A percentile compares a stretch with the other conserved stretches of the same genome.
Conservation (phyloP, 2,113 vertebrate species). For the Chlorodrepanis virens region DNA sequence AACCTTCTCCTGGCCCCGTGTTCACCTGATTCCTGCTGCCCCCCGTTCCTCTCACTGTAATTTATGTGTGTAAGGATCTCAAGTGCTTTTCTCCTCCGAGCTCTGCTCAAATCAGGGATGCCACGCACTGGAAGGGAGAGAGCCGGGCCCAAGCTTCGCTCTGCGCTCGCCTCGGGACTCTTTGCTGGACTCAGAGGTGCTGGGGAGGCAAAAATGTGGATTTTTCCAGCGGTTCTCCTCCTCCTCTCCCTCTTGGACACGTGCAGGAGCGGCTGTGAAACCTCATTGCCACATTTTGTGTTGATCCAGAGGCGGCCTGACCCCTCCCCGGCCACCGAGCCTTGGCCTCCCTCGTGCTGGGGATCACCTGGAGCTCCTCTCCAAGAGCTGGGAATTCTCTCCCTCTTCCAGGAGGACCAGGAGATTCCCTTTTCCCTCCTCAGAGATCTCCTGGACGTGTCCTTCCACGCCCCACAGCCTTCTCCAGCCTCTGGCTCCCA, state of each 20-base stretch:
- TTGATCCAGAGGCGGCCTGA: constrained; percentile 10
- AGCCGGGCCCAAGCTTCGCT: neutral
- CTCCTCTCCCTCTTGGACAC: neutral
- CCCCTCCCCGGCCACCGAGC: neutral
- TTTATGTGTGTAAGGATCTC: constrained; percentile 58
- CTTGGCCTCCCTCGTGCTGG: neutral
- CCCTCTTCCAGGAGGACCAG: neutral
- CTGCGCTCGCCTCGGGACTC: neutral
- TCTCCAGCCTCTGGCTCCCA: neutral
- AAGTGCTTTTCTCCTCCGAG: constrained; percentile 46
- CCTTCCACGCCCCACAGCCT: neutral
- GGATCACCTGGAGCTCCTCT: neutral
- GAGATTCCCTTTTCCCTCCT: neutral
- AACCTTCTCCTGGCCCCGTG: neutral
- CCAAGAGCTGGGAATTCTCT: neutral
- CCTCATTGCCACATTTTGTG: neutral
- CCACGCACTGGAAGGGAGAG: constrained; percentile 46
- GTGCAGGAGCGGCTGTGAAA: constrained; percentile 33
- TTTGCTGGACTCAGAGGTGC: neutral
- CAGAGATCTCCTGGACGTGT: neutral
- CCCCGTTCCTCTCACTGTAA: constrained; percentile 19
- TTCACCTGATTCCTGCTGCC: neutral
- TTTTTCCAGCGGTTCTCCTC: neutral
- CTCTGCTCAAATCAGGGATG: constrained; percentile 50
- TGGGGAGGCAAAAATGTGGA: neutral